These are phyloP conservation scores for Reticulitermes speratus DNA, from an alignment of 1,140 invertebrate genomes.

Conservation along the genomic window DNA sequence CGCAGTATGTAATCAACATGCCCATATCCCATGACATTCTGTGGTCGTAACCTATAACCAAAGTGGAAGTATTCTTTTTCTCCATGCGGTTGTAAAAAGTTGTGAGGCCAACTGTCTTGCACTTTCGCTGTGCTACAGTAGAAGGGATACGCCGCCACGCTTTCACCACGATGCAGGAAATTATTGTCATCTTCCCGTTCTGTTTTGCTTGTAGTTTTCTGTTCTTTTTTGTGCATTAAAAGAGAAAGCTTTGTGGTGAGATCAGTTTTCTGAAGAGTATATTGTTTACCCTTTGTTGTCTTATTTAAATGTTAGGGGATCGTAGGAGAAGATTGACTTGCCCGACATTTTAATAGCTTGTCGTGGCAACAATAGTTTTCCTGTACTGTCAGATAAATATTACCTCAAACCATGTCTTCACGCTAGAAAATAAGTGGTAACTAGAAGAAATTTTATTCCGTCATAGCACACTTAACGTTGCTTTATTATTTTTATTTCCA, in stretches of 20 bases:
- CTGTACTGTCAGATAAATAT: neutral
- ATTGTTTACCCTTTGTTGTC: neutral
- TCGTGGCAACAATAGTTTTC: neutral
- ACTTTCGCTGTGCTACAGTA: constrained; percentile 12
- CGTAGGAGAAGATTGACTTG: neutral
- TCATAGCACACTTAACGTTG: no score
- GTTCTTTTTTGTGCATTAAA: neutral
- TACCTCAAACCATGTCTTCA: neutral
- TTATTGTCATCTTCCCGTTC: constrained; percentile 19
- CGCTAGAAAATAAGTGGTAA: no score
- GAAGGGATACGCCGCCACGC: neutral
- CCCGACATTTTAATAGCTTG: neutral
- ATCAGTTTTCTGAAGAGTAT: neutral
- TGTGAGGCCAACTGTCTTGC: neutral
- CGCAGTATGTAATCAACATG: no score
- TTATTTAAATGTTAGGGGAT: neutral
- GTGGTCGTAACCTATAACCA: neutral
- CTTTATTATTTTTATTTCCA: no score
- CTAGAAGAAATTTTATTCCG: no score
- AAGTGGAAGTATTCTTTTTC: neutral
- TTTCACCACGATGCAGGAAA: constrained; percentile 14
- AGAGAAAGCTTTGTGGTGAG: constrained; percentile 14
- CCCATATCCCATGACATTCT: neutral
- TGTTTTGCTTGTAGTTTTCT: constrained; percentile 13
- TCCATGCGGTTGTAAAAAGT: neutral